phyloP scores from a whole-genome alignment of 2,888 invertebrate genomes.

The Fragum whitleyi region DNA sequence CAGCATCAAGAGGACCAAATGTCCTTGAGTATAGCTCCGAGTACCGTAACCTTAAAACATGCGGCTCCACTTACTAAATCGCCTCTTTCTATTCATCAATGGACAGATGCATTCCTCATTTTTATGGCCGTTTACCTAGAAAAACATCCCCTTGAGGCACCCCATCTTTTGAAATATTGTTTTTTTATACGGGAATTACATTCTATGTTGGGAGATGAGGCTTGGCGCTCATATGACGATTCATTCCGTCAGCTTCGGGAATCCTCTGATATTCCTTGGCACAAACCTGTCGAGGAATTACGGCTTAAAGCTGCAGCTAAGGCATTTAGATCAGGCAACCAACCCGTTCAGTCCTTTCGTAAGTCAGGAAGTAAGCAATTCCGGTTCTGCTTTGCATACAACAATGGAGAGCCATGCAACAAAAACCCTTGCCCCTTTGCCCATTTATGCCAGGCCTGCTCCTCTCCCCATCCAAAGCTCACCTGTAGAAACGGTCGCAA shows the following conservation, averaged over 20 bases:
- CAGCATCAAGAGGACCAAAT: background rate
- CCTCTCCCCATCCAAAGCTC: background rate
- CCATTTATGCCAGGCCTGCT: background rate
- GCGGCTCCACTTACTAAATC: background rate
- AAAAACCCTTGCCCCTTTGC: background rate
- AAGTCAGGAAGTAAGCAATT: background rate
- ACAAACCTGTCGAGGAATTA: background rate
- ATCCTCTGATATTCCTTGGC: background rate
- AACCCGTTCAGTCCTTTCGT: background rate
- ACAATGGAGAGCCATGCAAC: background rate
- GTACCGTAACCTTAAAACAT: no score
- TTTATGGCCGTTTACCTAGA: background rate
- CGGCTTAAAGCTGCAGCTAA: no score
- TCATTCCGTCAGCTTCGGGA: background rate
- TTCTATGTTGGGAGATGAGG: background rate
- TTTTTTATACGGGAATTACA: background rate
- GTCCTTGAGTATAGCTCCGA: no score
- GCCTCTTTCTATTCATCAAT: background rate
- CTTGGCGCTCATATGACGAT: background rate
- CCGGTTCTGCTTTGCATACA: no score
- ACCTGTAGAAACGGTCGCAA: background rate
- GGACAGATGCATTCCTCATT: background rate
- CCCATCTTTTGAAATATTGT: background rate
- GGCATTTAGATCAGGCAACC: no score
- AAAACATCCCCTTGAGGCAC: background rate